Percentiles rank a stretch among this genome's conserved stretches.
phyloP scores from a whole-genome alignment of 1,140 invertebrate genomes.

The Micrasema minimum region DNA sequence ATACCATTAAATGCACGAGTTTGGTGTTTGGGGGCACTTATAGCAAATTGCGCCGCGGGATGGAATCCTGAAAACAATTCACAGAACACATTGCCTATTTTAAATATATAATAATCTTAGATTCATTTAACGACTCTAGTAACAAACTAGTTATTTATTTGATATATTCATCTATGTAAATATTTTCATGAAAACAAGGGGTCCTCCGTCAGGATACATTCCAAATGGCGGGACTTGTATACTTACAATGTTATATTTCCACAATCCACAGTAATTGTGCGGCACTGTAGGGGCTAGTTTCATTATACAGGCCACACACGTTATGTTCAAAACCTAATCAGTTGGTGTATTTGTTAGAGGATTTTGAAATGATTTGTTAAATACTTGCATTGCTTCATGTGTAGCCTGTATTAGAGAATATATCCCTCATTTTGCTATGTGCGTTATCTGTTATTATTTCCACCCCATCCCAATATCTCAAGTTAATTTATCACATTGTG shows the following conservation, averaged over 20 bases:
- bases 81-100: constrained; percentile 52
- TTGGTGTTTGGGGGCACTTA: constrained; percentile 28
- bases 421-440: too few species aligned
- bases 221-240: constrained; percentile 22
- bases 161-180: constrained; percentile 52
- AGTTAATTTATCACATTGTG: not conserved
- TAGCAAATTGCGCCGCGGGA: constrained; percentile 30
- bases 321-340: too few species aligned
- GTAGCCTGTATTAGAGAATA: too few species aligned
- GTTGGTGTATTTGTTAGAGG: too few species aligned
- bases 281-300: too few species aligned
- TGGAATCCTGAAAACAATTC: constrained; percentile 48
- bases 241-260: constrained; percentile 14
- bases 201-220: constrained; percentile 26
- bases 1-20: not conserved
- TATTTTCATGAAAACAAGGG: constrained; percentile 52
- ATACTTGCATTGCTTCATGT: too few species aligned
- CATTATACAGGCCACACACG: too few species aligned
- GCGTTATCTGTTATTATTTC: not conserved
- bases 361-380: too few species aligned
- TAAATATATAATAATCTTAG: constrained; percentile 48
- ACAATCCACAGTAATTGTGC: not conserved
- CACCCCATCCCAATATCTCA: constrained; percentile 23
- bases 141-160: constrained; percentile 54
- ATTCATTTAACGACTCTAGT: constrained; percentile 53